Base-by-base conservation (phyloP, 2,797 vertebrate genomes). In the Lacerta viridis region DNA sequence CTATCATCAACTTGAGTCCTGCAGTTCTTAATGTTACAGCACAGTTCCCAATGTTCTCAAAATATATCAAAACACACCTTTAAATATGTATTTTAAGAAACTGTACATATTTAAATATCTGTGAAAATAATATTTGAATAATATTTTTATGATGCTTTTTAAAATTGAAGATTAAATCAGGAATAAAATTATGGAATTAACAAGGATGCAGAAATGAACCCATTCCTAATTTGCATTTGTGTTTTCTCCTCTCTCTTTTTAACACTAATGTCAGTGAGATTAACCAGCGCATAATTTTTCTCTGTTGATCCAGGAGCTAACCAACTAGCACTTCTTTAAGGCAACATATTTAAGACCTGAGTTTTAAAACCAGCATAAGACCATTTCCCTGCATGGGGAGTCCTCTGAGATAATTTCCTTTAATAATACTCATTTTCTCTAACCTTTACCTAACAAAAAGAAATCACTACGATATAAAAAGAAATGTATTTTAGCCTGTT, bases 371-470 rank as follows among this genome's bases (percentile, higher is more conserved):
- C 23, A 7, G 39, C 41, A 11, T 77, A 69, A 68, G n/a, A 71
- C 8, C 29, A 69, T 80, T 2, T 46, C n/a, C 20, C 50, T 27
- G 33, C 27, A 33, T 25, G 79, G 9, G 15, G 66, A 6, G 20
- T 83, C 71, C 59, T 36, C 83, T 83, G 3, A 83, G 36, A 43
- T 55, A 79, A 84, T 41, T 23, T 82, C 55, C n/a, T 88, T 68
- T 76, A 8, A 46, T 55, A 17, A 3, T 66, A 64, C 0, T 0
- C 61, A 43, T 61, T 74, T 83, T 25, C 68, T 80, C 4, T 1
- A 83, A 76, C 0, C 0, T 87, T 88, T 55, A 27, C 3, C 88
- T 61, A 79, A 85, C 86, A 0, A 41, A 91, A 83, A 84, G 20
- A 76, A 85, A 71, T 17, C 29, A 25, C 18, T 25, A 0, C 3